phyloP scores from a whole-genome alignment of 2,888 invertebrate species.

The Coelopa pilipes region DNA sequence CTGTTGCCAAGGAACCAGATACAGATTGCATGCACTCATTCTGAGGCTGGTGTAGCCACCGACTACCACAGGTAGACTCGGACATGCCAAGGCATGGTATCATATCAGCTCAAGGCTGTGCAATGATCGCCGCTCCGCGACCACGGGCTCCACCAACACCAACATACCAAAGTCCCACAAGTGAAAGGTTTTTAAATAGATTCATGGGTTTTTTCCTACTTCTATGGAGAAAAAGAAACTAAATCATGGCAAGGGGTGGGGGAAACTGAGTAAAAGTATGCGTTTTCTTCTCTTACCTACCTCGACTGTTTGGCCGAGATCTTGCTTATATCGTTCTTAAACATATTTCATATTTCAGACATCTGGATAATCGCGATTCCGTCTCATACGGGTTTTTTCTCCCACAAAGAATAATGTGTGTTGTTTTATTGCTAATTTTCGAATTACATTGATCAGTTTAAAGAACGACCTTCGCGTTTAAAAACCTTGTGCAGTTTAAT shows the following conservation, averaged over 20 bases:
- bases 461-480: too few species aligned
- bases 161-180: slow-evolving; percentile 35
- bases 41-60: slow-evolving; percentile 13
- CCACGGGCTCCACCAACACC: background rate
- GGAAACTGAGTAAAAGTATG: background rate
- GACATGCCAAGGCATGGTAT: slow-evolving; percentile 3
- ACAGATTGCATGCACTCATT: background rate
- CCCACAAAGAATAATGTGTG: too few species aligned
- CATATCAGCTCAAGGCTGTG: slow-evolving; percentile 52
- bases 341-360: too few species aligned
- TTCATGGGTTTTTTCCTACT: background rate
- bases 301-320: too few species aligned
- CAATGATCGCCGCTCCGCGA: slow-evolving; percentile 30
- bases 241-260: background rate
- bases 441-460: too few species aligned
- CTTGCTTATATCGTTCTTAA: too few species aligned
- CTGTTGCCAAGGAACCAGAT: slow-evolving; percentile 6
- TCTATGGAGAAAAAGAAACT: too few species aligned
- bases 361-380: too few species aligned
- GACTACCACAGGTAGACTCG: background rate
- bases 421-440: too few species aligned
- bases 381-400: too few species aligned
- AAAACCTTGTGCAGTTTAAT: too few species aligned
- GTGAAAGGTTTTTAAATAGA: slow-evolving; percentile 53
- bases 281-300: background rate